Evolutionary conservation across 1,140 invertebrate species (phyloP).

Genomic region (Macrocentrus cingulum): DNA sequence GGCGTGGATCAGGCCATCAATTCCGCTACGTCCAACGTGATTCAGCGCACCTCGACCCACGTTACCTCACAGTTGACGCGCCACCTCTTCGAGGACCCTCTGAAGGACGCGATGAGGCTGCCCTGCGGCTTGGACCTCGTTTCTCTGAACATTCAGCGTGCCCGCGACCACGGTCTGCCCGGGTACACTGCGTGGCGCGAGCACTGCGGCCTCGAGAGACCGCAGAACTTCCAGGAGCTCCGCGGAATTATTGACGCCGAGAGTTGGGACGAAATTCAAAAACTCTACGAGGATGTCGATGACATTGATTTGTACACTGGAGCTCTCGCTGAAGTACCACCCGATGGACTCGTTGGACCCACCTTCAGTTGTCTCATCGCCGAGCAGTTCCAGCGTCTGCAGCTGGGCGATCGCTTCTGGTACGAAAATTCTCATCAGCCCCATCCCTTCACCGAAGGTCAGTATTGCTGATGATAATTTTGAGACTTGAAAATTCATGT

Average conservation of each 20-base stretch:
- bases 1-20: constrained; percentile 65
- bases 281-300: constrained; percentile 73
- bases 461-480: constrained; percentile 20
- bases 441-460: constrained; percentile 72
- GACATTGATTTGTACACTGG: constrained; percentile 89
- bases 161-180: constrained; percentile 85
- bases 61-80: constrained; percentile 66
- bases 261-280: constrained; percentile 64
- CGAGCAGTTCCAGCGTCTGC: constrained; percentile 80
- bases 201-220: constrained; percentile 71
- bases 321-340: constrained; percentile 70
- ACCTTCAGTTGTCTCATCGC: constrained; percentile 84
- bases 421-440: constrained; percentile 73
- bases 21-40: constrained; percentile 67
- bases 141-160: constrained; percentile 83
- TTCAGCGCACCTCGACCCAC: constrained; percentile 64
- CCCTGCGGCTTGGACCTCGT: constrained; percentile 80
- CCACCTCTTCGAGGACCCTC: constrained; percentile 71
- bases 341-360: constrained; percentile 75
- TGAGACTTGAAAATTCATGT: neutral
- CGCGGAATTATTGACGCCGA: constrained; percentile 63
- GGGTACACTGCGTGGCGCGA: constrained; percentile 76
- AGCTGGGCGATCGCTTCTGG: constrained; percentile 83
- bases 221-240: constrained; percentile 76
- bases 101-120: neutral